phyloP scores from a whole-genome alignment of 2,888 invertebrate genomes.

The Hirtodrosophila cameraria region DNA sequence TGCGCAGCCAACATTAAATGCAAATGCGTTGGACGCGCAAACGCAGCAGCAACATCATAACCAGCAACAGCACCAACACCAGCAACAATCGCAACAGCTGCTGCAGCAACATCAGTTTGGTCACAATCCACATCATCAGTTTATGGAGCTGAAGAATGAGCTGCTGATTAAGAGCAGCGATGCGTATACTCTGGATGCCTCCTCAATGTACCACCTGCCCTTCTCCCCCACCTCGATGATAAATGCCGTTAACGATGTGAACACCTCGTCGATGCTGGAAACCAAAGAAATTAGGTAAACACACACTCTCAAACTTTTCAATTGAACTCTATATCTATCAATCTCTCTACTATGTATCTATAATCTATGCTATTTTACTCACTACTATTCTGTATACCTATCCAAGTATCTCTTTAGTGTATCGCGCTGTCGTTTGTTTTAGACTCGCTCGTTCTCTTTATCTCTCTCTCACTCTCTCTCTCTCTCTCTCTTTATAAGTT shows the following conservation, averaged over 20 bases:
- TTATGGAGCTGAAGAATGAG: conserved; percentile 83
- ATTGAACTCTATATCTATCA: conserved; percentile 1
- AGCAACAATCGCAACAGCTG: conserved; percentile 56
- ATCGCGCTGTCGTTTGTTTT: conserved; percentile 35
- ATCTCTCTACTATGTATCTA: conserved; percentile 14
- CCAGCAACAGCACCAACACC: conserved; percentile 62
- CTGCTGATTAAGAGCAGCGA: conserved; percentile 80
- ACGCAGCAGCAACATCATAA: conserved; percentile 64
- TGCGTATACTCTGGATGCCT: conserved; percentile 80
- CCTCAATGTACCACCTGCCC: conserved; percentile 83
- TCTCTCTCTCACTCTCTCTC: conserved; percentile 16
- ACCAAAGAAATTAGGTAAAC: conserved; percentile 84
- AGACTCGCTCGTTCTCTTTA: conserved; percentile 15
- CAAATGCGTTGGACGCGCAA: conserved; percentile 68
- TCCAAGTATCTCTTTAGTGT: conserved; percentile 39
- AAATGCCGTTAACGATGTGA: conserved; percentile 83
- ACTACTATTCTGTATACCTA: conserved; percentile 23
- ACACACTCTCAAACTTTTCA: conserved; percentile 13
- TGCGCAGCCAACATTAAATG: conserved; percentile 72
- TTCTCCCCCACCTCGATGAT: conserved; percentile 83
- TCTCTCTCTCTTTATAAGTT: conserved; percentile 35
- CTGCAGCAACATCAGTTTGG: conserved; percentile 69
- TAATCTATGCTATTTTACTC: conserved; percentile 25
- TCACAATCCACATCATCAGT: conserved; percentile 79
- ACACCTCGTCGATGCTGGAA: conserved; percentile 82